Base-by-base conservation (phyloP, 2,797 vertebrate species). In the Heterohyrax brucei region DNA sequence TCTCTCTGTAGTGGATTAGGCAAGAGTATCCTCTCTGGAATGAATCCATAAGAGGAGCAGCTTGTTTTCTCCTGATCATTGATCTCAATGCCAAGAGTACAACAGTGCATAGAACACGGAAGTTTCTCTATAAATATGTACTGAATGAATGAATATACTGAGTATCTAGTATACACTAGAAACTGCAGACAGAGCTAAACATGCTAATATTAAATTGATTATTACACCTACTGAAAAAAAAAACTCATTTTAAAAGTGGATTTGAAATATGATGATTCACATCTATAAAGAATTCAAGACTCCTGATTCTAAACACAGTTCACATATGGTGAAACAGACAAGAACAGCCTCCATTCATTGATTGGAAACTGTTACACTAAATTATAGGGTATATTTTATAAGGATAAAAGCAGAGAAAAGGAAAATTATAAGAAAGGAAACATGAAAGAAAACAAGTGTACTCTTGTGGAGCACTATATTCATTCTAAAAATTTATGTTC, bases 331-430 rank as follows among this genome's bases (percentile, higher is more conserved):
- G 44, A 83, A 90, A 33, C 16, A 78, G 22, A 48, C n/a, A 85
- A 80, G 44, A 56, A 53, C 72, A 94, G n/a, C 7, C 22, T 72
- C 44, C 80, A 48, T 66, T 59, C 82, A 91, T 76, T 91, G 85
- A 70, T 68, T 85, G 68, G 26, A 33, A 77, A 95, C 6, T 48
- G 2, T 48, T 9, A 48, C 7, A 39, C 14, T 12, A 96, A 85
- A 88, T n/a, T 64, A 88, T 18, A 66, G 62, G 14, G 26, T 66
- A 48, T 1, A 24, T 94, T 95, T 94, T 61, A n/a, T 81, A 61
- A 39, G 9, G 50, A 61, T 21, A 61, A n/a, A 59, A n/a, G 19
- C 2, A 50, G 3, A 76, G 46, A 62, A 22, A 24, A 73, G 10
- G 44, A 72, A 91, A 91, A 84, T 84, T 16, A 48, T 66, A 46